phyloP scores from a whole-genome alignment of 2,888 invertebrate genomes.

The Platycnemis pennipes region DNA sequence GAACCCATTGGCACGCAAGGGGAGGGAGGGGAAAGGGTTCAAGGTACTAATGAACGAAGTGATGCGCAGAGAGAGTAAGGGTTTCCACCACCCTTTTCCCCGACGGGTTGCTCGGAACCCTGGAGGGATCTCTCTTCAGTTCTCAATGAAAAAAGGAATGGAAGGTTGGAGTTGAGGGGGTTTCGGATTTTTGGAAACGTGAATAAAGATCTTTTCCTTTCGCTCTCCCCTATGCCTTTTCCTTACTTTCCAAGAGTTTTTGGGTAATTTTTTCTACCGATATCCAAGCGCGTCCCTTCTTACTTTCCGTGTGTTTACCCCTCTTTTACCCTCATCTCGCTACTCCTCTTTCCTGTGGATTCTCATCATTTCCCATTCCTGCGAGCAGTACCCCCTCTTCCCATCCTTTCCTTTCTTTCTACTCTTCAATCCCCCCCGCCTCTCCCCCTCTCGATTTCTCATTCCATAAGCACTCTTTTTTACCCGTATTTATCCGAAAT shows the following conservation, averaged over 20 bases:
- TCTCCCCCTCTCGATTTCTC: neutral
- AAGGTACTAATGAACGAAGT: neutral
- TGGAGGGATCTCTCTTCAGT: neutral
- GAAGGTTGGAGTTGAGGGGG: neutral
- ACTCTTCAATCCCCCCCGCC: neutral
- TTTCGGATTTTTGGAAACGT: neutral
- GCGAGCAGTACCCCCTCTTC: neutral
- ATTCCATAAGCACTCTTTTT: neutral
- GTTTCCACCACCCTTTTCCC: neutral
- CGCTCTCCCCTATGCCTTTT: neutral
- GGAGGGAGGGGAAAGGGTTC: neutral
- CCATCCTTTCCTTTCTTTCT: neutral
- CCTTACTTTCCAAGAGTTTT: neutral
- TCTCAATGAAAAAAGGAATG: neutral
- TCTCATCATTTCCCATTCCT: neutral
- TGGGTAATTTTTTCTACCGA: neutral
- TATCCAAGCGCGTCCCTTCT: neutral
- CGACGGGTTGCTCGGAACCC: neutral
- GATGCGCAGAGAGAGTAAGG: neutral
- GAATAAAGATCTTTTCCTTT: neutral
- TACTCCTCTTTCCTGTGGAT: conserved; percentile 15
- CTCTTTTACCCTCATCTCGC: neutral
- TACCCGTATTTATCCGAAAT: neutral
- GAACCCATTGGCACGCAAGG: neutral
- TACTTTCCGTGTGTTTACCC: neutral